A percentile compares a stretch with the other conserved stretches of the same genome.
Conservation (phyloP, 2,888 invertebrate species). For the Caenorhabditis virilis region DNA sequence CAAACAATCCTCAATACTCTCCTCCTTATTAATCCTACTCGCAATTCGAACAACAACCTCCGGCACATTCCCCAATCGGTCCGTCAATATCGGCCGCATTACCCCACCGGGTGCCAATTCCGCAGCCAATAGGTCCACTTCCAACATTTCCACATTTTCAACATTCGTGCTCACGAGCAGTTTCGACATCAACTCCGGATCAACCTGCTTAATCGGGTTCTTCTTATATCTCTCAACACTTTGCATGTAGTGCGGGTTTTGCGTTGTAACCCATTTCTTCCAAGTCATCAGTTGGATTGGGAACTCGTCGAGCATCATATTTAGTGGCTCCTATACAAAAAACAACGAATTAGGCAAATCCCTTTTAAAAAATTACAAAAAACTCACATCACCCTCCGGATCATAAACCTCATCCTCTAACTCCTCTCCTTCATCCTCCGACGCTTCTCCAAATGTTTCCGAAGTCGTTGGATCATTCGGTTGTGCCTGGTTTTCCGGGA, state of each 20-base stretch:
- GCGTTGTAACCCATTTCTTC: neutral
- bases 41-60: no score
- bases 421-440: neutral
- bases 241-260: neutral
- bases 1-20: no score
- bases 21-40: no score
- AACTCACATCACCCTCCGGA: no score
- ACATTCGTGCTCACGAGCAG: neutral
- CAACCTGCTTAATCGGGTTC: neutral
- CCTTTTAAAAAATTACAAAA: no score
- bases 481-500: constrained; percentile 10
- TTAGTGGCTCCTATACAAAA: neutral
- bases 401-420: no score
- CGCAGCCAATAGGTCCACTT: neutral
- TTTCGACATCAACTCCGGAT: neutral
- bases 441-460: neutral
- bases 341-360: no score
- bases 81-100: neutral
- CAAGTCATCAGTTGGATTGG: neutral
- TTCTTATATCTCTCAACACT: neutral
- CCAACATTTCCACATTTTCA: neutral
- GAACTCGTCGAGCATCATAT: neutral
- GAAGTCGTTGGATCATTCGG: neutral
- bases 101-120: neutral
- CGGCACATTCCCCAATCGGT: no score